phyloP scores from a whole-genome alignment of 92 coral and sea anemone species.

The Zoanthus sociatus region DNA sequence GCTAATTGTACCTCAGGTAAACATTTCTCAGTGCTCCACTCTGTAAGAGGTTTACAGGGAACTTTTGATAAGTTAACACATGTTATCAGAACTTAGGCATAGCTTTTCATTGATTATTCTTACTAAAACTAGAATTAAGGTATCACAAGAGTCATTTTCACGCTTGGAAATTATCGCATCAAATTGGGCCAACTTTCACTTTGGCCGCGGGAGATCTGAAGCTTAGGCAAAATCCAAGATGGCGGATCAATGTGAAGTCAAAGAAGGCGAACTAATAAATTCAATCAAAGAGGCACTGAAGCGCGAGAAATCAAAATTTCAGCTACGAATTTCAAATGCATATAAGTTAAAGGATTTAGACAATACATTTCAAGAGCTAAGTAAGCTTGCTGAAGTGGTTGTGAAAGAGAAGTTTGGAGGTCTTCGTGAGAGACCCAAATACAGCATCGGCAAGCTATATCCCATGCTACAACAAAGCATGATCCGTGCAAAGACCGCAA shows the following conservation, averaged over 20 bases:
- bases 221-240: slow-evolving; percentile 9
- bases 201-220: slow-evolving; percentile 7
- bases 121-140: too few species aligned
- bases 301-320: slow-evolving; percentile 36
- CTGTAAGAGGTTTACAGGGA: too few species aligned
- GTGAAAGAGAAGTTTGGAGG: slow-evolving; percentile 50
- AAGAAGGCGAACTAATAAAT: background rate
- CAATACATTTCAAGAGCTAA: slow-evolving; percentile 10
- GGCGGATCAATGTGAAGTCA: slow-evolving; percentile 21
- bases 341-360: slow-evolving; percentile 13
- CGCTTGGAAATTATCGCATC: background rate
- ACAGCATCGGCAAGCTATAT: slow-evolving; percentile 30
- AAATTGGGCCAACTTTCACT: slow-evolving; percentile 8
- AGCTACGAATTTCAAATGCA: slow-evolving; percentile 39
- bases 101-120: too few species aligned
- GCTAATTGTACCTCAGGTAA: too few species aligned
- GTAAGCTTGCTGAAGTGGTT: slow-evolving; percentile 28
- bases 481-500: slow-evolving; percentile 53
- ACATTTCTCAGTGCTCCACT: too few species aligned
- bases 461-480: slow-evolving; percentile 49
- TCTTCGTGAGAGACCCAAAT: slow-evolving; percentile 44
- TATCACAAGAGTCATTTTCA: too few species aligned
- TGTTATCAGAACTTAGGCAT: too few species aligned
- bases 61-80: too few species aligned
- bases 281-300: slow-evolving; percentile 25